Base-by-base conservation (phyloP, 2,888 invertebrate species). In the Lochmaea crataegi region DNA sequence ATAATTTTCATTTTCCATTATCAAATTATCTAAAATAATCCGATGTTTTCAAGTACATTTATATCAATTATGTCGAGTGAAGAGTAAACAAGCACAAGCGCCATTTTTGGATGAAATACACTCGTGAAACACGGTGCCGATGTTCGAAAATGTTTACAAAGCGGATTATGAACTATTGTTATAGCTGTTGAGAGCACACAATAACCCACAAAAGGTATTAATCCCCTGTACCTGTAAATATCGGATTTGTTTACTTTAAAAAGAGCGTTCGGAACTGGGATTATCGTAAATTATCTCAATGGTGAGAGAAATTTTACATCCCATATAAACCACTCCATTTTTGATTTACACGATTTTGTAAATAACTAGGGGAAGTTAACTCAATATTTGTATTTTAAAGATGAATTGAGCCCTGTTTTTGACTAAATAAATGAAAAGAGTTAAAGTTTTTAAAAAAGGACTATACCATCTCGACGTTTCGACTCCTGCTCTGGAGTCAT, bases 151-250 rank as follows among this genome's bases (percentile, higher is more conserved):
- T 72, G 75, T 75, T 70, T 72, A 71, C 71, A 79, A 82, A 83
- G 82, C 82, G 82, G 83, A 83, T 83, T 83, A 83, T 75, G 75
- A 72, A 75, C 79, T 75, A 79, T 82, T 82, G 82, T 83, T 74
- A 76, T 75, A 79, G 78, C 79, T 79, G 80, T 78, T 73, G 81
- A 83, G 79, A 78, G 81, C 77, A 77, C 81, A 81, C 82, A 83
- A 81, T 71, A 75, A 74, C 77, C 70, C 66, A 71, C 66, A 73
- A 76, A 70, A 70, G 69, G 65, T 51, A 51, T 51, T 75, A 72
- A 76, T 75, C 76, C 76, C 60, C 69, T 69, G 69, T 76, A 76
- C 75, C 76, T 75, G 75, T 75, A 71, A 76, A 76, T 75, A 74
- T 73, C 14, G 67, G 70, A 68, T 63, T 32, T 70, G 70, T 67